Base-by-base conservation (phyloP, 2,888 invertebrate genomes). In the Nycteola revayana region DNA sequence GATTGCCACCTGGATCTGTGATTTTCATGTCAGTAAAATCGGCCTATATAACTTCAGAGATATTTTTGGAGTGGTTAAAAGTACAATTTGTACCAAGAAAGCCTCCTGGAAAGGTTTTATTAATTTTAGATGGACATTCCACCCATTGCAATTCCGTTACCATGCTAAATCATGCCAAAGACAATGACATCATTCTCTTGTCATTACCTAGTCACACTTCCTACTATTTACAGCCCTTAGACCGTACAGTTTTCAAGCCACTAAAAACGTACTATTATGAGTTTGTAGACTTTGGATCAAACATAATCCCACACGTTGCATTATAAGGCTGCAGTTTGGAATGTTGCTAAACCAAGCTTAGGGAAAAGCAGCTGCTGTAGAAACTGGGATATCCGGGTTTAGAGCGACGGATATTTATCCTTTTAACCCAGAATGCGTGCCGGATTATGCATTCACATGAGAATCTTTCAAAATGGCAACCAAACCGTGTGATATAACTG, bases 231-330 rank as follows among this genome's bases (percentile, higher is more conserved):
- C 49, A 53, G 27, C 52, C 50, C 1, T 25, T 49, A 7, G 46
- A 48, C 30, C 23, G 31, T 9, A 11, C 47, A 5, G 39, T 59
- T 10, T 56, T 56, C 34, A 53, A 53, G 33, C 58, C 60, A 33
- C 29, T 68, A 25, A 69, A 67, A 52, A 45, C 25, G 7, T 44
- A 52, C 28, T 49, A 42, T 28, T 49, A 50, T 26, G 47, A 50
- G 34, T 25, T 33, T 42, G 45, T 20, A 32, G 39, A 22, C 33
- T 47, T 11, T 50, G 36, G 33, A 47, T 33, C 8, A 33, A 21
- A 22, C 22, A 11, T 14, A 43, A 45, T 25, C 38, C 42, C 26
- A 41, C 54, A 31, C 25, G 37, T 10, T 28, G 29, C 14, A 24
- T 42, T 21, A 20, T 28, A 34, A 30, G 37, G 10, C 37, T 46